phyloP scores from a whole-genome alignment of 2,888 invertebrate species.

The Clepsis dumicolana region DNA sequence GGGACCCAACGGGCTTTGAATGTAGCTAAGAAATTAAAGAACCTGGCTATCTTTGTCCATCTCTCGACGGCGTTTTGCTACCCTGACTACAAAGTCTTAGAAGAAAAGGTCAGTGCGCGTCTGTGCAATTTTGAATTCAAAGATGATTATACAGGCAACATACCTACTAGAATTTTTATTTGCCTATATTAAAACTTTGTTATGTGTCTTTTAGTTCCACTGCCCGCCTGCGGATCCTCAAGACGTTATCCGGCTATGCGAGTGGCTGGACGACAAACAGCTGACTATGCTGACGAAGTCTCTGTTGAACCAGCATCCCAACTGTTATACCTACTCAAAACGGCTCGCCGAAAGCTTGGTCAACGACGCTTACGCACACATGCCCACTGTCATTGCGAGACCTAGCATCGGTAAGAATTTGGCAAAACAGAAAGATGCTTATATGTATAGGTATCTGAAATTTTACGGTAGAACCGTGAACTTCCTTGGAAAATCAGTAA shows the following conservation, averaged over 20 bases:
- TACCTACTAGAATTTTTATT: no score
- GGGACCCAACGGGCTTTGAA: constrained; percentile 93
- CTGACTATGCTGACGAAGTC: constrained; percentile 88
- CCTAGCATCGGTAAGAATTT: constrained; percentile 94
- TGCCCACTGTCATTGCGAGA: constrained; percentile 94
- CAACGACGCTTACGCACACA: constrained; percentile 89
- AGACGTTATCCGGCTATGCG: constrained; percentile 89
- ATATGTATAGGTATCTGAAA: background rate
- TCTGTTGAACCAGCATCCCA: constrained; percentile 92
- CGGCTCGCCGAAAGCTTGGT: constrained; percentile 94
- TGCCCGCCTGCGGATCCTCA: constrained; percentile 89
- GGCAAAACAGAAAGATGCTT: background rate
- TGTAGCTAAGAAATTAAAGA: constrained; percentile 91
- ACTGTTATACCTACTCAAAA: constrained; percentile 98
- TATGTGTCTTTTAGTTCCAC: constrained; percentile 84
- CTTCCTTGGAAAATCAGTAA: no score
- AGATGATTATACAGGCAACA: background rate
- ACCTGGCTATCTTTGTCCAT: constrained; percentile 92
- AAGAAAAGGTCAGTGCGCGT: constrained; percentile 67
- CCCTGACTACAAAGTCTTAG: constrained; percentile 89
- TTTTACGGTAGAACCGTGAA: no score
- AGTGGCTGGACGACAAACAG: constrained; percentile 90
- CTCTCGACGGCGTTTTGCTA: constrained; percentile 98
- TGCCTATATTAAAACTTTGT: background rate
- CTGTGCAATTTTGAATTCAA: background rate